Conservation (phyloP, 2,113 vertebrate species). For the Serinus canaria region DNA sequence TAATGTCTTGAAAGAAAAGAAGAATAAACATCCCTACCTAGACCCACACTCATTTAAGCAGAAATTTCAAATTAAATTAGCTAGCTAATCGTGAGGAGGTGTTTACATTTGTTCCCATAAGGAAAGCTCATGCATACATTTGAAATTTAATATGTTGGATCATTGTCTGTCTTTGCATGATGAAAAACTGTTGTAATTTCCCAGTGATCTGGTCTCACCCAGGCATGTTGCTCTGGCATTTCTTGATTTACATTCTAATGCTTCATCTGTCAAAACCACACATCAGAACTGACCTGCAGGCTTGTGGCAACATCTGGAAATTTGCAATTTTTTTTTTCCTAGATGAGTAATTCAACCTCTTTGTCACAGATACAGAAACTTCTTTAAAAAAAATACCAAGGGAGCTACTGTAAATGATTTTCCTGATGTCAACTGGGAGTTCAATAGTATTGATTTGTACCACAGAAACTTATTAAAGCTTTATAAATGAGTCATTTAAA, state of each 20-base stretch:
- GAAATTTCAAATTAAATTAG: neutral
- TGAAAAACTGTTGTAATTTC: neutral
- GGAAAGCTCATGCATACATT: neutral
- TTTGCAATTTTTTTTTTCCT: neutral
- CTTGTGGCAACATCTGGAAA: neutral
- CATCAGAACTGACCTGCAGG: neutral
- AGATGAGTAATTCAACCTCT: neutral
- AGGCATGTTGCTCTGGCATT: neutral
- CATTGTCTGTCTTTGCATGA: neutral
- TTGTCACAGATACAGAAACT: neutral
- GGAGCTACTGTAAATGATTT: constrained; percentile 4
- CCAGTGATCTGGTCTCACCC: neutral
- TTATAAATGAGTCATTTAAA: constrained; percentile 46
- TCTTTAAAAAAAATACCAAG: neutral
- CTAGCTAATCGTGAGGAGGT: neutral
- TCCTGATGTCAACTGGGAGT: neutral
- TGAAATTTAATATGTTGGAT: neutral
- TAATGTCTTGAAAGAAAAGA: neutral
- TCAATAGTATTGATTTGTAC: constrained; percentile 29
- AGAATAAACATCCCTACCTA: neutral
- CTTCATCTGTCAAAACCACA: neutral
- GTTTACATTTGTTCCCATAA: neutral
- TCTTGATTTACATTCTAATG: constrained; percentile 13
- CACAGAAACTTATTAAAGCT: constrained; percentile 50
- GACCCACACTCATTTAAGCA: neutral